Base-by-base conservation (phyloP, 2,888 invertebrate species). In the Portevinia maculata region DNA sequence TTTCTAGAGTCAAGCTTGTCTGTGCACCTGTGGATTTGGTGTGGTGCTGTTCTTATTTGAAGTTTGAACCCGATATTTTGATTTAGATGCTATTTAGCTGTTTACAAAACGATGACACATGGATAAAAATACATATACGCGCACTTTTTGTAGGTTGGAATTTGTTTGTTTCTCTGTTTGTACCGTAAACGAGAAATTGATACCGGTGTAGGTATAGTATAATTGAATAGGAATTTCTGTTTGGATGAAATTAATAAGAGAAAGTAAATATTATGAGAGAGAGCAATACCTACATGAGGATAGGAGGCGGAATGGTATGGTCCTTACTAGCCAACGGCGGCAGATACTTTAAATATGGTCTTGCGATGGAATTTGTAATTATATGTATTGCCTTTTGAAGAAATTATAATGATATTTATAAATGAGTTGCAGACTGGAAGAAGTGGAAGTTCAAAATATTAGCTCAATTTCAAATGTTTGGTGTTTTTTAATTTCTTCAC, bases 161-260 rank as follows among this genome's bases (percentile, higher is more conserved):
- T n/a, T 39, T 46, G n/a, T 41, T 41, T 57, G 41, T 44, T 28
- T 46, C 30, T 48, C n/a, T 21, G 64, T 32, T 57, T 64, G 64
- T 64, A 30, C 39, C 37, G 55, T 67, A 65, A 48, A 48, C 41
- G 39, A 39, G 74, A 64, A 57, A 50, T 44, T 50, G 39, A 59
- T 67, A 44, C 21, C 9, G 55, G 24, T 24, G 5, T 24, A 24
- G 5, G 5, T 3, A 2, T 24, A n/a, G n/a, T n/a, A 34, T 60
- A 53, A 62, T 69, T 70, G 30, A 70, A 34, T 70, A 64, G 70
- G 62, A 41, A 70, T 70, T 62, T 76, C 48, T 62, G 44, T 34
- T 67, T 52, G 44, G 65, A 52, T 59, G 44, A 59, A 75, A 65
- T 50, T 74, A 74, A 74, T 57, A 30, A 37, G 74, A 24, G 74